Conservation (phyloP, 2,888 invertebrate genomes). For the Netelia melanura region DNA sequence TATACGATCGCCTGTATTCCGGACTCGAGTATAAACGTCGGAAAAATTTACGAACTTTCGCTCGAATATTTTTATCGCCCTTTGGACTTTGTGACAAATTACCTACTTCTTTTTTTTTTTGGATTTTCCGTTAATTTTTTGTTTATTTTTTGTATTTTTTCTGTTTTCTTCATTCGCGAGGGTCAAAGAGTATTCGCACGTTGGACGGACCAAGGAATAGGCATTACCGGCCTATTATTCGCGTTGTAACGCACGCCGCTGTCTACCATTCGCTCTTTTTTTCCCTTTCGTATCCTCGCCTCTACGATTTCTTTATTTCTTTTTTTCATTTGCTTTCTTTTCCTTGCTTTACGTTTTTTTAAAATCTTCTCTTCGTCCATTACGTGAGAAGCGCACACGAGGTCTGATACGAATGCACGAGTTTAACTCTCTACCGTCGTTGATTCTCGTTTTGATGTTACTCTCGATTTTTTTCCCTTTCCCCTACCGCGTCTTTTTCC, state of each 20-base stretch:
- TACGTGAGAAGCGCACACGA: neutral
- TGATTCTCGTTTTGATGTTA: conserved; percentile 16
- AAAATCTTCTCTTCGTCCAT: neutral
- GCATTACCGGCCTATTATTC: neutral
- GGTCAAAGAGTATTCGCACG: too few species aligned
- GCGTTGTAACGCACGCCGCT: conserved; percentile 6
- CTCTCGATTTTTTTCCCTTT: neutral
- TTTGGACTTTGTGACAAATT: too few species aligned
- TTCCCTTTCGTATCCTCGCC: neutral
- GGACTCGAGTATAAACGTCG: too few species aligned
- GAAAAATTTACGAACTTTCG: too few species aligned
- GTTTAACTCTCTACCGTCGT: neutral
- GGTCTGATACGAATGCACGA: neutral
- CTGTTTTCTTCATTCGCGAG: too few species aligned
- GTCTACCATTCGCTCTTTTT: neutral
- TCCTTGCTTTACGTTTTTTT: neutral
- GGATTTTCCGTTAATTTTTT: too few species aligned
- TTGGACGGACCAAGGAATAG: neutral
- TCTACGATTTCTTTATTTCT: neutral
- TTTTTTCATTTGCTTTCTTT: neutral
- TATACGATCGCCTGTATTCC: too few species aligned
- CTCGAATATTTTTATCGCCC: too few species aligned
- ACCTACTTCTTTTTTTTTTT: too few species aligned
- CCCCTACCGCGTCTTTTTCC: too few species aligned
- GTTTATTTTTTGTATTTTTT: too few species aligned